A percentile compares a stretch with the other conserved stretches of the same genome.
Conservation (phyloP, 2,113 vertebrate genomes). For the Pogona vitticeps region DNA sequence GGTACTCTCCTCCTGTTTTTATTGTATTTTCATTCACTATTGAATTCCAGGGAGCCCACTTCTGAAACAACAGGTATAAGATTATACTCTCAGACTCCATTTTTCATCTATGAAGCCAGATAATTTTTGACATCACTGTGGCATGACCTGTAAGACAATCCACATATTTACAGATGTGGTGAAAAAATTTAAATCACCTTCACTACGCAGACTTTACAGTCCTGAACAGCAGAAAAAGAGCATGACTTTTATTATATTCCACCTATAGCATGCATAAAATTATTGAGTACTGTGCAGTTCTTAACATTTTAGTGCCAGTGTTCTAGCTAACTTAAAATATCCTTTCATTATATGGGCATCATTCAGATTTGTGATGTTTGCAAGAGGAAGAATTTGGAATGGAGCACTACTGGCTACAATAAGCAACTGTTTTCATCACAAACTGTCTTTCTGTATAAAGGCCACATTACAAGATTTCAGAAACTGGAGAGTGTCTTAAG, state of each 20-base stretch:
- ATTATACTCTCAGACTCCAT: background rate
- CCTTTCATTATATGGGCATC: rapidly evolving
- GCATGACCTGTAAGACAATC: background rate
- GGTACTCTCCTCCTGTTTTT: too few relatives aligned
- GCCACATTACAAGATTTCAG: background rate
- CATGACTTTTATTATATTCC: background rate
- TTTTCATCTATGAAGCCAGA: background rate
- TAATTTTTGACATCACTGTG: background rate
- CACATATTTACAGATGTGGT: background rate
- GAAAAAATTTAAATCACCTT: constrained; percentile 50
- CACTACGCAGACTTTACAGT: constrained; percentile 11
- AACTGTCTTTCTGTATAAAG: background rate
- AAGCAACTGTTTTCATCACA: background rate
- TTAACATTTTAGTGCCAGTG: background rate
- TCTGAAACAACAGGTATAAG: background rate
- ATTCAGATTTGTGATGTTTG: background rate
- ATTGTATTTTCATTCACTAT: too few relatives aligned
- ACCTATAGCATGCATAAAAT: background rate
- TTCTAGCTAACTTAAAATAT: background rate
- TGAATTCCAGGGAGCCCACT: background rate
- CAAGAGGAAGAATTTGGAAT: background rate
- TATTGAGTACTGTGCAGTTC: background rate
- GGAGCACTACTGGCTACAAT: background rate
- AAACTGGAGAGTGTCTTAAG: background rate
- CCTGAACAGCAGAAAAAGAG: background rate